Evolutionary conservation across 2,113 vertebrate genomes (phyloP), one percentile per base, ranked within the genome.

Genomic region (Triplophysa dalaica): DNA sequence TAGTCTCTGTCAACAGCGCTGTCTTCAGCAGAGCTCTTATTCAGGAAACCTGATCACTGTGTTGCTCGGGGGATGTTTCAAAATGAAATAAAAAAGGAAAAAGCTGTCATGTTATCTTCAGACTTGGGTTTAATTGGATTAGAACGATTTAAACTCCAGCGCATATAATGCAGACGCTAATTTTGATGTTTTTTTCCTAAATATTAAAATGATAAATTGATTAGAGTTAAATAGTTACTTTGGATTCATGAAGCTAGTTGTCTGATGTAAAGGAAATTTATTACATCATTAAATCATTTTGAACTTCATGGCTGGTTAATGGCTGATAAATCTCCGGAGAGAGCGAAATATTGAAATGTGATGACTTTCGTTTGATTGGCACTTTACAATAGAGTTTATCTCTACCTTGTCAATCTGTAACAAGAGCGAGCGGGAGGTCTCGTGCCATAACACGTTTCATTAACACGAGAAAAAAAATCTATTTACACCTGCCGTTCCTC

Each of bases 121-220:
- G 43, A 26, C 62, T 58, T 80, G 58, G 56, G 33, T 74, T 80
- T 83, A 81, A 83, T 63, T 78, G 63, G 29, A 68, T 56, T 63
- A 50, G 29, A 79, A 58, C 54, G 1, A 26, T 64, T 19, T 14
- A 54, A 26, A 80, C 45, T 64, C 13, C 21, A 6, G 26, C 26
- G 41, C 43, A 74, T 66, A 60, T 45, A 33, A 64, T 70, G 61
- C 8, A 13, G 64, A 22, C 65, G 38, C 12, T 41, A 48, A 33
- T 50, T 80, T 68, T 67, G 2, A 56, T 19, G 11, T 3, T 3
- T 13, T 56, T 66, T 78, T 66, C 33, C 33, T 2, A 72, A 16
- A 29, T 72, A n/a, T 19, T 19, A 29, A 17, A 63, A 11, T 22
- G 38, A 38, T 24, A 2, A 38, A 38, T 64, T 48, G 50, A 64